Base-by-base conservation (phyloP, 2,888 invertebrate genomes). In the Mechanitis messenoides region DNA sequence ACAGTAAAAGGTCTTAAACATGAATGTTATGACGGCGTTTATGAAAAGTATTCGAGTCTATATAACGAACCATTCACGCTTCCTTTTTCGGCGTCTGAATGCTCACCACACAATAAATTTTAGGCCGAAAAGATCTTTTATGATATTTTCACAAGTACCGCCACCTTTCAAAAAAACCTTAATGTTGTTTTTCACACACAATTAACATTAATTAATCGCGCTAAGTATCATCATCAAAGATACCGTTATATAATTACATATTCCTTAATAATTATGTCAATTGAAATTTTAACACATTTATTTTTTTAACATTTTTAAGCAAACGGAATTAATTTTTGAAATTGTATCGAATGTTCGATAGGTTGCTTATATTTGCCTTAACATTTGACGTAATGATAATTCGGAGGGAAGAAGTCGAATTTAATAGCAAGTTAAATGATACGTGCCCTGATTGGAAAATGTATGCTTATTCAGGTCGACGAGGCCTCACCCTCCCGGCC, bases 361-460 rank as follows among this genome's bases (percentile, higher is more conserved):
- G 61, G 56, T 56, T 59, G 58, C 74, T 74, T 77, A 73, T 73
- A 74, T 70, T 72, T 74, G 73, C 76, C 78, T 80, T 83, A 70
- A 73, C 73, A 72, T 74, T 82, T 84, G 84, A 86, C 85, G 84
- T 84, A 84, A 82, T 85, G 86, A 87, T 87, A 87, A 88, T 85
- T 87, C 82, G 79, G 74, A 87, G 85, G 88, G 87, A 89, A 87
- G 87, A 87, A 87, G 87, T 85, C 84, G 87, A 85, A 87, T 89
- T 90, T 90, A 88, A 90, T 89, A 89, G 90, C 87, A 77, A 88
- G 88, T 89, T 90, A 87, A 90, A 90, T 90, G 88, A 89, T 88
- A 90, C 90, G 90, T 90, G 87, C 80, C 81, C 85, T 89, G 88
- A 90, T 89, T 90, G 90, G 90, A 90, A 90, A 90, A 89, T 89